Evolutionary conservation across 37 sponge, comb jelly and placozoan genomes (phyloP).

Genomic region (Oopsacas minuta): DNA sequence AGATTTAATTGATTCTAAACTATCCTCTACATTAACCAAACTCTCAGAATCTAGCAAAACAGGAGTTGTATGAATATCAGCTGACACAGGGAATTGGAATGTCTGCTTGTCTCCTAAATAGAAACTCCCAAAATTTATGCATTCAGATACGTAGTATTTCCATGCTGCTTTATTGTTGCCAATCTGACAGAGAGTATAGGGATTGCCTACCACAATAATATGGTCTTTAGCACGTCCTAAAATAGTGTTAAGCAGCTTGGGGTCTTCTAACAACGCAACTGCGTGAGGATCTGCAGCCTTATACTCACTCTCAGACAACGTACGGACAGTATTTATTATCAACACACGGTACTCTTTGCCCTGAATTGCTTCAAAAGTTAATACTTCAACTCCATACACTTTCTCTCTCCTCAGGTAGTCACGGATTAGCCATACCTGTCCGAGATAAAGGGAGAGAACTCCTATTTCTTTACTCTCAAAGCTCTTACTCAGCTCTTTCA

Average conservation of each 20-base stretch:
- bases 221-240: neutral
- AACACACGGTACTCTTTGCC: neutral
- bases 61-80: neutral
- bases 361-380: neutral
- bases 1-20: neutral
- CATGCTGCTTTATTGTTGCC: neutral
- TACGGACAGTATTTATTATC: slow-evolving; percentile 9
- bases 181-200: slow-evolving; percentile 5
- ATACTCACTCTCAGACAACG: neutral
- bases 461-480: neutral
- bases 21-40: neutral
- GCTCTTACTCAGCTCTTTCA: neutral
- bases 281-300: neutral
- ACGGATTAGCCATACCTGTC: neutral
- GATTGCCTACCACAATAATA: neutral
- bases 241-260: neutral
- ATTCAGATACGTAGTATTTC: neutral
- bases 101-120: slow-evolving; percentile 1
- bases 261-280: neutral
- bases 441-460: neutral
- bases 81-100: neutral
- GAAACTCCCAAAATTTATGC: neutral
- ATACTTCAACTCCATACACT: neutral
- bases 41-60: neutral
- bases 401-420: neutral